A percentile compares a stretch with the other conserved stretches of the same genome.
phyloP scores from a whole-genome alignment of 2,113 vertebrate species.

The Stegastes partitus region DNA sequence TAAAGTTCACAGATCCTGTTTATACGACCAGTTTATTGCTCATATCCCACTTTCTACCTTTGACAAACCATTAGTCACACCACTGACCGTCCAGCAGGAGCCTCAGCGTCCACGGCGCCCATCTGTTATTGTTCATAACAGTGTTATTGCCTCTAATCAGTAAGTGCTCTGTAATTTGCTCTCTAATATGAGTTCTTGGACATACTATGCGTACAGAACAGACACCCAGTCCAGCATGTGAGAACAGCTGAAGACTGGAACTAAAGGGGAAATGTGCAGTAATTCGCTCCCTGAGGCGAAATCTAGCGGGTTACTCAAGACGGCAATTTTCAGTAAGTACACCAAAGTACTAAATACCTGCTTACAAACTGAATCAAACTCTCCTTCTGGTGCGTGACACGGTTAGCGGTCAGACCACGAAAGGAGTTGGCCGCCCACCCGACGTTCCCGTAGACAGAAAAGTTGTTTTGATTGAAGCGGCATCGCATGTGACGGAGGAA shows the following conservation, averaged over 20 bases:
- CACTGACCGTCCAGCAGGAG: constrained; percentile 2
- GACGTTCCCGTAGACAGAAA: constrained; percentile 34
- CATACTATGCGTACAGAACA: neutral
- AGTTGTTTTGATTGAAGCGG: constrained; percentile 56
- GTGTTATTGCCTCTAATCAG: constrained; percentile 6
- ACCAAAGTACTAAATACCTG: constrained; percentile 49
- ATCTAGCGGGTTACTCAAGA: constrained; percentile 24
- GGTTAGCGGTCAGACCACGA: constrained; percentile 63
- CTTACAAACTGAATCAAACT: constrained; percentile 40
- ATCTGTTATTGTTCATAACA: constrained; percentile 29
- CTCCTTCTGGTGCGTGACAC: constrained; percentile 54
- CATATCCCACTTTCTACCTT: constrained; percentile 46
- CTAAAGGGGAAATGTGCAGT: neutral
- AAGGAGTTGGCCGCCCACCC: constrained; percentile 47
- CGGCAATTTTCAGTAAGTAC: constrained; percentile 45
- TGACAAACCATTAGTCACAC: constrained; percentile 51
- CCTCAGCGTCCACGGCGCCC: neutral
- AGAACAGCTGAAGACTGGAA: neutral
- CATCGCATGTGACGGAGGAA: constrained; percentile 66
- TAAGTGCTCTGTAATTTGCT: neutral
- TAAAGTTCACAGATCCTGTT: constrained; percentile 21
- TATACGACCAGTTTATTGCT: constrained; percentile 46
- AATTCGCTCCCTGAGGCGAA: constrained; percentile 13
- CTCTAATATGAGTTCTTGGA: neutral
- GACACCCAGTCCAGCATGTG: neutral